Evolutionary conservation across 2,888 invertebrate genomes (phyloP).

Genomic region (Dryomyza anilis): DNA sequence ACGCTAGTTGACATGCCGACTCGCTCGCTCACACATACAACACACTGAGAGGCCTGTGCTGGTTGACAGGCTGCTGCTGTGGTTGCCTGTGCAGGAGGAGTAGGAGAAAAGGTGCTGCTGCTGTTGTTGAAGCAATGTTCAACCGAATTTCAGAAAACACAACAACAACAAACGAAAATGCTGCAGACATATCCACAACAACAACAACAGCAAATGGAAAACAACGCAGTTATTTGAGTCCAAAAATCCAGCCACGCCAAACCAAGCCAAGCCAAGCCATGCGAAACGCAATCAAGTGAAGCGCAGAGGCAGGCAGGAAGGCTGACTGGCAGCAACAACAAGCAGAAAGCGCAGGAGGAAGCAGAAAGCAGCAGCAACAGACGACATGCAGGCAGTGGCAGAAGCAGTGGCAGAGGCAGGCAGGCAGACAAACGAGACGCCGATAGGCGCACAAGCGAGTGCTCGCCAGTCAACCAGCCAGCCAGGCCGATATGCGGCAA

Average conservation of each 20-base stretch:
- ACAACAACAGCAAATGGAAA: constrained; percentile 7
- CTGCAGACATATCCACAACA: constrained; percentile 16
- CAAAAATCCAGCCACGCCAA: too few relatives aligned
- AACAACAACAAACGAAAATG: constrained; percentile 25
- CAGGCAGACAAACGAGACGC: constrained; percentile 25
- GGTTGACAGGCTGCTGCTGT: neutral
- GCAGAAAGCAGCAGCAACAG: constrained; percentile 28
- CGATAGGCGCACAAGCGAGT: constrained; percentile 35
- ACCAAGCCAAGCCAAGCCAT: constrained; percentile 20
- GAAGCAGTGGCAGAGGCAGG: constrained; percentile 13
- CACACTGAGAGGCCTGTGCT: neutral
- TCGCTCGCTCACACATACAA: constrained; percentile 22
- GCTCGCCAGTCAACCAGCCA: constrained; percentile 16
- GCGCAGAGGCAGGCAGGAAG: neutral
- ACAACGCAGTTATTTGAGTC: constrained; percentile 21
- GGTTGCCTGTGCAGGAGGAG: too few relatives aligned
- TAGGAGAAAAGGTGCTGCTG: too few relatives aligned
- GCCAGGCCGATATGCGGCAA: constrained; percentile 14
- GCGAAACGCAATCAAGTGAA: constrained; percentile 18
- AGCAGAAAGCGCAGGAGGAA: too few relatives aligned
- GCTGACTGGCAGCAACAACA: constrained; percentile 17
- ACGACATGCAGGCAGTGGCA: constrained; percentile 4
- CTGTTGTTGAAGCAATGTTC: neutral
- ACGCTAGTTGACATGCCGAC: constrained; percentile 13
- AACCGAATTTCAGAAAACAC: neutral